A percentile compares a stretch with the other conserved stretches of the same genome.
Conservation (phyloP, 2,888 invertebrate genomes). For the Epinotia bilunana region DNA sequence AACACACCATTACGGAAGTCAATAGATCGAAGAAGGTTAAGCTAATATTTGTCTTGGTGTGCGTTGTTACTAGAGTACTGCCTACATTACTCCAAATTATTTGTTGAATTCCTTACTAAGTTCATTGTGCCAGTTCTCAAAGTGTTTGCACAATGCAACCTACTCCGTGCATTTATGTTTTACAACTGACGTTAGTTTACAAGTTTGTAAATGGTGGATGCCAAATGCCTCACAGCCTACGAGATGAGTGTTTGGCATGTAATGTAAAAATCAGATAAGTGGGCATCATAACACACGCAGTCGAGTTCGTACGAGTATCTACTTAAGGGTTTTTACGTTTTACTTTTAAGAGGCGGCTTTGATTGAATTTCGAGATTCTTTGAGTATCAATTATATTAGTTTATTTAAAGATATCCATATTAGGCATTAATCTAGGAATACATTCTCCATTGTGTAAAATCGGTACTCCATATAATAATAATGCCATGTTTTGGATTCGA, state of each 20-base stretch:
- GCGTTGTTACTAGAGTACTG: neutral
- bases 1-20: no score
- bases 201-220: conserved; percentile 17
- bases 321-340: conserved; percentile 11
- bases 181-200: conserved; percentile 15
- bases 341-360: neutral
- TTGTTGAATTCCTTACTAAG: conserved; percentile 17
- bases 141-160: conserved; percentile 3
- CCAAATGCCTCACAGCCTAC: conserved; percentile 25
- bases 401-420: neutral
- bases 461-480: no score
- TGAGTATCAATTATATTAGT: neutral
- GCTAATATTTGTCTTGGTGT: no score
- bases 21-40: no score
- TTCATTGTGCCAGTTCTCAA: conserved; percentile 10
- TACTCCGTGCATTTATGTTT: neutral
- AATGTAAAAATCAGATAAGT: conserved; percentile 27
- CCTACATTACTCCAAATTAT: neutral
- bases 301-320: conserved; percentile 30
- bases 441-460: no score
- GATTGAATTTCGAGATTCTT: neutral
- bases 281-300: conserved; percentile 34
- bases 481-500: no score
- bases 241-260: conserved; percentile 39
- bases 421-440: no score